Evolutionary conservation across 1,140 invertebrate genomes (phyloP).

Genomic region (Drosophila persimilis): DNA sequence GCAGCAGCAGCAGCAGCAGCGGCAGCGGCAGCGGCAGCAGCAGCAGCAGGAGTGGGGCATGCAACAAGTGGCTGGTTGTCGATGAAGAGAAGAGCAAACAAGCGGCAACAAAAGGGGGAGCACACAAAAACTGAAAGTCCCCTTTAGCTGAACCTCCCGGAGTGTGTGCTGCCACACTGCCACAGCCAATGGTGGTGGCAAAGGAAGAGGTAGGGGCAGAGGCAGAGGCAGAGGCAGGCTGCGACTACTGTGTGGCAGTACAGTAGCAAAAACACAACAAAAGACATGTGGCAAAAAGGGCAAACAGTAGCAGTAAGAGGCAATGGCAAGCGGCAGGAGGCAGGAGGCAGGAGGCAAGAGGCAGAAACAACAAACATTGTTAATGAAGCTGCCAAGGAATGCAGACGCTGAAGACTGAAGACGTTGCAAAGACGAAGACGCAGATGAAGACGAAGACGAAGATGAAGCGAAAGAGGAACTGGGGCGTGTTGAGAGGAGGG

Average conservation of each 20-base stretch:
- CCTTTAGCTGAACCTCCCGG: constrained; percentile 26
- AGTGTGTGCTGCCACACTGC: constrained; percentile 2
- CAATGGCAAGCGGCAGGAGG: constrained; percentile 13
- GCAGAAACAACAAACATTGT: constrained; percentile 65
- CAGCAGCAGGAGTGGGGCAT: constrained; percentile 4
- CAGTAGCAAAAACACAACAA: constrained; percentile 70
- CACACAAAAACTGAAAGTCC: constrained; percentile 61
- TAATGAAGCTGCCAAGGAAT: constrained; percentile 80
- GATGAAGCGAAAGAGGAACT: constrained; percentile 33
- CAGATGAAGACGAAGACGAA: constrained; percentile 1
- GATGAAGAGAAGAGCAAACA: constrained; percentile 19
- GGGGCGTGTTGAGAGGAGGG: constrained; percentile 9
- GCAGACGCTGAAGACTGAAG: constrained; percentile 48
- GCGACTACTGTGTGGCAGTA: constrained; percentile 64
- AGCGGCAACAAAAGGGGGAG: neutral
- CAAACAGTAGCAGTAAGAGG: constrained; percentile 38
- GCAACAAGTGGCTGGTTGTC: constrained; percentile 5
- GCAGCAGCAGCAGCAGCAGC: constrained; percentile 26
- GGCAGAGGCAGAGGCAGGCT: neutral
- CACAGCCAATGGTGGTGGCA: neutral
- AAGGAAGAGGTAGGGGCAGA: neutral
- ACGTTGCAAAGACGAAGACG: neutral
- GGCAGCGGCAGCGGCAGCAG: constrained; percentile 20
- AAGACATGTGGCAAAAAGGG: constrained; percentile 73
- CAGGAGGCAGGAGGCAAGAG: constrained; percentile 16